phyloP scores from a whole-genome alignment of 2,113 vertebrate species.

The Anarrhichthys ocellatus region DNA sequence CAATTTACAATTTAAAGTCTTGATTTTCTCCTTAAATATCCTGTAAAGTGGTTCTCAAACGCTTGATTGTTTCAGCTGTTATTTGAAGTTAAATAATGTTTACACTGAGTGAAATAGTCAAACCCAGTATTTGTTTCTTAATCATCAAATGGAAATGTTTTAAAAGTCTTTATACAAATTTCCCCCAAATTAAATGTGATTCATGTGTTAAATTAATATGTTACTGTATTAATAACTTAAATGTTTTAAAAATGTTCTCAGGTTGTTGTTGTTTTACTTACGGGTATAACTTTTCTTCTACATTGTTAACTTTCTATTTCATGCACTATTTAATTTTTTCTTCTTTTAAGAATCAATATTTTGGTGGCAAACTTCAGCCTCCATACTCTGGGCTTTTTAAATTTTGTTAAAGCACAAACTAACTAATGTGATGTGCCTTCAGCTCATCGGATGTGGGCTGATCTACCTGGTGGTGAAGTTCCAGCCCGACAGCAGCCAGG shows the following conservation, averaged over 20 bases:
- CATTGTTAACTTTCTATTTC: neutral
- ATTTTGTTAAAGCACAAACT: neutral
- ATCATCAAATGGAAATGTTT: no score
- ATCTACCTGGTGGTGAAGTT: neutral
- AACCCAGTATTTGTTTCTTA: no score
- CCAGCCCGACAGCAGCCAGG: neutral
- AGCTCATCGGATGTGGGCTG: constrained; percentile 62
- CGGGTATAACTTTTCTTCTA: neutral
- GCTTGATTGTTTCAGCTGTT: neutral
- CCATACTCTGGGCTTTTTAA: neutral
- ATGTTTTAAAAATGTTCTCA: neutral
- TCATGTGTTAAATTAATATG: no score
- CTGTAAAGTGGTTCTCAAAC: neutral
- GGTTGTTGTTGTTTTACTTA: neutral
- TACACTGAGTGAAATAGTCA: no score
- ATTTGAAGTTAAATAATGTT: no score
- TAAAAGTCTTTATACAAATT: no score
- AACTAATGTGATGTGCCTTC: constrained; percentile 7
- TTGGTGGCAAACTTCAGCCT: neutral
- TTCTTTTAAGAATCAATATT: neutral
- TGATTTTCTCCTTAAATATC: neutral
- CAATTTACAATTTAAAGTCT: neutral
- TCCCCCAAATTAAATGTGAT: no score
- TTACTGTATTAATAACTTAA: no score
- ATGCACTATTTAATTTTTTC: neutral